Evolutionary conservation across 1,140 invertebrate species (phyloP).

Genomic region (Cotesia chilonis): DNA sequence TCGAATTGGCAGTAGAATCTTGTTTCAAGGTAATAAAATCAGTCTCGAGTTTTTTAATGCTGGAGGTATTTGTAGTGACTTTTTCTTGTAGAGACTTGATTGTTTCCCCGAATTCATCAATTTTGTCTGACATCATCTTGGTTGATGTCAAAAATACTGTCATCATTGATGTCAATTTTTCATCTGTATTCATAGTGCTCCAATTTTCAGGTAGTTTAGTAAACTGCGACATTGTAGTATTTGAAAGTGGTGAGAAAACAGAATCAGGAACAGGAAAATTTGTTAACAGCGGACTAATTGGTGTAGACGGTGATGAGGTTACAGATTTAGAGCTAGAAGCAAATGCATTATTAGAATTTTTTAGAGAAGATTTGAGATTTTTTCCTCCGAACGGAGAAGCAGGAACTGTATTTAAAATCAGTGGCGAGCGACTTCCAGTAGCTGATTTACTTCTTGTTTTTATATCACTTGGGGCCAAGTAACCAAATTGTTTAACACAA

Average conservation of each 20-base stretch:
- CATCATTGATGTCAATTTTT: not conserved
- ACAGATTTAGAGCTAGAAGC: no score
- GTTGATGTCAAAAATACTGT: not conserved
- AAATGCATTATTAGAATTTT: no score
- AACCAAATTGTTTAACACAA: not conserved
- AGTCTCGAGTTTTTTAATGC: not conserved
- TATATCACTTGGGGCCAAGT: not conserved
- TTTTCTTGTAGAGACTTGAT: not conserved
- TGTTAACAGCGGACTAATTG: not conserved
- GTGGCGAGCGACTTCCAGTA: not conserved
- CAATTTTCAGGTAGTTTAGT: not conserved
- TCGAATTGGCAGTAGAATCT: not conserved
- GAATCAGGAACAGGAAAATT: not conserved
- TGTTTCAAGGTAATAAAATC: not conserved
- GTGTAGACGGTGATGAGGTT: not conserved
- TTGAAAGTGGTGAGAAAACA: not conserved
- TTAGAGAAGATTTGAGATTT: no score
- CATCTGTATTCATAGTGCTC: constrained; percentile 2
- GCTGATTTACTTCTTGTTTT: not conserved
- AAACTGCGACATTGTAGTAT: not conserved
- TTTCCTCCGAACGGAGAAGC: not conserved
- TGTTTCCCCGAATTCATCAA: not conserved
- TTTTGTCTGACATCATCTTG: not conserved
- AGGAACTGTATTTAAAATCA: not conserved
- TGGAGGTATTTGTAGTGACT: not conserved